phyloP scores from a whole-genome alignment of 2,888 invertebrate species.

The Masnerella sp. region DNA sequence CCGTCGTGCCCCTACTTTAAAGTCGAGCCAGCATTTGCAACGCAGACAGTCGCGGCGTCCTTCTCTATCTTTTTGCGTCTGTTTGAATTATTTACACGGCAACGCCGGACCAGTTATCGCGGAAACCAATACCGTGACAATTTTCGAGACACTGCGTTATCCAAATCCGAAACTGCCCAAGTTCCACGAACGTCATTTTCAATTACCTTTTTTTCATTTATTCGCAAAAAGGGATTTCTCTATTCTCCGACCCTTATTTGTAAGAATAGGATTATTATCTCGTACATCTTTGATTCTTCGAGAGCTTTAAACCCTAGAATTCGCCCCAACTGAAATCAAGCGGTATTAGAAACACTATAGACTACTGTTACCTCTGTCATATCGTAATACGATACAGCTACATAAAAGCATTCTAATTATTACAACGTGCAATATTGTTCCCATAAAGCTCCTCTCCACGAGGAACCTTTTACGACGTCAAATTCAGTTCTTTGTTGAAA shows the following conservation, averaged over 20 bases:
- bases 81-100: constrained; percentile 25
- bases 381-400: constrained; percentile 42
- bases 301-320: too few relatives aligned
- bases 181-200: too few relatives aligned
- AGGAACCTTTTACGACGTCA: constrained; percentile 40
- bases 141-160: too few relatives aligned
- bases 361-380: constrained; percentile 33
- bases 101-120: constrained; percentile 25
- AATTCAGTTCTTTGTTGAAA: constrained; percentile 36
- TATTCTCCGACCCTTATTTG: too few relatives aligned
- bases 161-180: too few relatives aligned
- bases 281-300: too few relatives aligned
- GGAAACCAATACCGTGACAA: constrained; percentile 13
- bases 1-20: constrained; percentile 23
- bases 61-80: constrained; percentile 32
- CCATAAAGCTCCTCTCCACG: constrained; percentile 20
- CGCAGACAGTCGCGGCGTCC: not conserved
- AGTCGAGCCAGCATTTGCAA: constrained; percentile 26
- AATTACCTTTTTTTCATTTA: too few relatives aligned
- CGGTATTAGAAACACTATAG: constrained; percentile 27
- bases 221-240: too few relatives aligned
- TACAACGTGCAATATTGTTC: constrained; percentile 41
- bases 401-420: constrained; percentile 54
- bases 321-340: constrained; percentile 8
- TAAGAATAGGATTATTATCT: too few relatives aligned